Base-by-base conservation (phyloP, 2,797 vertebrate species). In the Micrastur ruficollis region DNA sequence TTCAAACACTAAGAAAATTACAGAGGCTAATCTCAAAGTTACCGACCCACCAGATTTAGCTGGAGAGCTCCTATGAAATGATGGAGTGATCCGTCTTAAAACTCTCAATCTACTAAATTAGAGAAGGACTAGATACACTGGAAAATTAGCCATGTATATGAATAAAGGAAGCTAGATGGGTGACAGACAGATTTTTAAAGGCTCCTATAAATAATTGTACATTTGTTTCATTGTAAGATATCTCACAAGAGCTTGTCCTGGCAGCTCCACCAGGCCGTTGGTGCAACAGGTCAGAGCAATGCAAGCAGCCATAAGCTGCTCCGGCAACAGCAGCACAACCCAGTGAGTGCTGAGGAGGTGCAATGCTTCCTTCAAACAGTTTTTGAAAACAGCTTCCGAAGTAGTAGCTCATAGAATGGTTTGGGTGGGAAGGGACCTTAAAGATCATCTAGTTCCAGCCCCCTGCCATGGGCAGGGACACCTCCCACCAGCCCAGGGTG, bases 141-240 rank as follows among this genome's bases (percentile, higher is more conserved):
- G 32, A 52, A 83, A 73, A 2, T 2, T 19, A 1, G 0, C 11
- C 9, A 8, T 34, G 2, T 14, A 14, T 11, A 40, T 42, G 36
- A 84, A 58, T 18, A 53, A 31, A 62, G 42, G 25, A 25, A 87
- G 50, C 12, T 61, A 73, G 27, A 27, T 10, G 11, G 18, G 17
- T 8, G 8, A 21, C 8, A 73, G 44, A 12, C 12, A 66, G 25
- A 13, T 32, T 49, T 71, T 74, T 42, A 73, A 55, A 81, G 46
- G 31, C 7, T 47, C 5, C 17, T 58, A 3, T n/a, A 59, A 81
- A 44, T 34, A 38, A 20, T 14, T 76, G 63, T 27, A 3, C 21
- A 4, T 70, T 36, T 46, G 40, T 74, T 65, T 36, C 38, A 34
- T 2, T 4, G 23, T 19, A 46, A 68, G 40, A 27, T 14, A 21